These are phyloP conservation scores for Danaus melanippus DNA, from an alignment of 1,140 invertebrate species.

Conservation along the genomic window DNA sequence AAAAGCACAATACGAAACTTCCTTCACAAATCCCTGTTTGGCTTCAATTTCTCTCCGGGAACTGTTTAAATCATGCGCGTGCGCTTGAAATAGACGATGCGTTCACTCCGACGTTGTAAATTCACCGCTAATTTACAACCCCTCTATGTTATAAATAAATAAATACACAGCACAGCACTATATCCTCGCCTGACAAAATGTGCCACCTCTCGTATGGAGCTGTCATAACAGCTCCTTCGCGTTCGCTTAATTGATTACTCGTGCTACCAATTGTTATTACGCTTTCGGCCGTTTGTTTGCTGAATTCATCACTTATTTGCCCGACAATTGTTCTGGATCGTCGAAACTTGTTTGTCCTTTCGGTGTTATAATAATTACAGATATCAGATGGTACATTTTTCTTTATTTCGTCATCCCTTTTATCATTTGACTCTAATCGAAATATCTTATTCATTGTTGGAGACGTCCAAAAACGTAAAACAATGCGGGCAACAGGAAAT, in stretches of 20 bases:
- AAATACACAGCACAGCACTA: constrained; percentile 55
- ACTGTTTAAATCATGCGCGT: constrained; percentile 64
- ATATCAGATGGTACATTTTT: too few species aligned
- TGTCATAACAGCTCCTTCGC: constrained; percentile 65
- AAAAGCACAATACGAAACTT: constrained; percentile 33
- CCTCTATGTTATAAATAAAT: constrained; percentile 68
- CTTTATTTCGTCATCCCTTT: too few species aligned
- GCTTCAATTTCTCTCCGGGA: constrained; percentile 51
- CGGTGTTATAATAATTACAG: too few species aligned
- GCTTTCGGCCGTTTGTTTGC: too few species aligned
- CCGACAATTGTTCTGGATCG: too few species aligned
- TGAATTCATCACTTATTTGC: too few species aligned
- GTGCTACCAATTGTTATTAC: constrained; percentile 1
- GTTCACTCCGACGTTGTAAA: constrained; percentile 59
- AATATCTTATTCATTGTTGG: too few species aligned
- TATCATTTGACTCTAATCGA: too few species aligned
- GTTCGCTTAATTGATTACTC: constrained; percentile 33
- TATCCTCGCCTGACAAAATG: constrained; percentile 56
- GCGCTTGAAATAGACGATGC: constrained; percentile 59
- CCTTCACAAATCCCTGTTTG: constrained; percentile 44
- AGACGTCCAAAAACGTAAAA: constrained; percentile 2
- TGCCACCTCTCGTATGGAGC: constrained; percentile 49
- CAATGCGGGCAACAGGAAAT: constrained; percentile 20
- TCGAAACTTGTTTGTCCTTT: too few species aligned
- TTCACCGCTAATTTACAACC: constrained; percentile 67